Conservation (phyloP, 1,140 invertebrate genomes). For the Campoletis sonorensis region DNA sequence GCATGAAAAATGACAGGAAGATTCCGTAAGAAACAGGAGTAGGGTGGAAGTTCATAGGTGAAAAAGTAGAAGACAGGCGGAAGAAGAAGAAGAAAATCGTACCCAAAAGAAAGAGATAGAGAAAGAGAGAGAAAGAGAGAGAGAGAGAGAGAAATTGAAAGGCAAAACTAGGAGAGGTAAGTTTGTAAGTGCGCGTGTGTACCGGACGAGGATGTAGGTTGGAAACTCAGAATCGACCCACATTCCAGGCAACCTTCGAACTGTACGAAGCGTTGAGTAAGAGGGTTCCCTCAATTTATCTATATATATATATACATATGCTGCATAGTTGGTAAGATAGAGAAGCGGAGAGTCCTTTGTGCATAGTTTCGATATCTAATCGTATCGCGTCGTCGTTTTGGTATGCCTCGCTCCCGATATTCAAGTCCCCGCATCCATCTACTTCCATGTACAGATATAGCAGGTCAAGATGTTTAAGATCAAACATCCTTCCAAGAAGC, state of each 20-base stretch:
- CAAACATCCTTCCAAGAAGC: too few relatives aligned
- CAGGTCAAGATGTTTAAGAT: too few relatives aligned
- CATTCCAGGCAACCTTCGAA: constrained; percentile 56
- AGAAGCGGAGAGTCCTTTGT: constrained; percentile 26
- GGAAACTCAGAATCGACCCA: constrained; percentile 62
- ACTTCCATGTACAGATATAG: too few relatives aligned
- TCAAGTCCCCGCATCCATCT: too few relatives aligned
- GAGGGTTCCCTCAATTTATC: background rate
- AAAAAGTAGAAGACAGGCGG: too few relatives aligned
- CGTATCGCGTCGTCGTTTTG: constrained; percentile 4
- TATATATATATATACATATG: background rate
- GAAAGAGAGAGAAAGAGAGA: background rate
- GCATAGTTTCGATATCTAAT: constrained; percentile 42
- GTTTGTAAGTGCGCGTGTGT: constrained; percentile 37
- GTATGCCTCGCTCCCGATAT: too few relatives aligned
- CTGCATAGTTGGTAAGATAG: background rate
- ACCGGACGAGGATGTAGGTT: constrained; percentile 55
- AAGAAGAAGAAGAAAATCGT: too few relatives aligned
- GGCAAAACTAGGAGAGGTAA: constrained; percentile 33
- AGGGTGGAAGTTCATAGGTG: background rate
- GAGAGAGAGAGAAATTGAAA: background rate
- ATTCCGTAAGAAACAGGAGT: background rate
- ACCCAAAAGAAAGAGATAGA: too few relatives aligned
- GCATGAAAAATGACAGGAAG: background rate
- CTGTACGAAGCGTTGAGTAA: constrained; percentile 12